Evolutionary conservation across 2,888 invertebrate species (phyloP).

Genomic region (Stictocephala bisonia): DNA sequence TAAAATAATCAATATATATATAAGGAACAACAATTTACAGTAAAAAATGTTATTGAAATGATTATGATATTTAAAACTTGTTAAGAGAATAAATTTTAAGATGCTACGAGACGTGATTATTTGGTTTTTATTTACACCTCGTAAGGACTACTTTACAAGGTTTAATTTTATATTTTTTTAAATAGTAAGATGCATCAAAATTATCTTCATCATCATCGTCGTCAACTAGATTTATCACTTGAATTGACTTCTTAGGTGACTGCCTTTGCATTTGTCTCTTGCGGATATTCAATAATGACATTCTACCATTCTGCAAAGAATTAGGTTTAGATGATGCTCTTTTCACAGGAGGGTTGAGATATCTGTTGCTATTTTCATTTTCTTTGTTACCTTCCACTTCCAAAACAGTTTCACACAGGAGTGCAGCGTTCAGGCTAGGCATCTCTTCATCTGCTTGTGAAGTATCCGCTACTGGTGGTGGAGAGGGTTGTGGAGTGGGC

Average conservation of each 20-base stretch:
- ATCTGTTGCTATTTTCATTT: not conserved
- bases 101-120: too few species aligned
- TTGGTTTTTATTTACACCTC: too few species aligned
- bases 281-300: not conserved
- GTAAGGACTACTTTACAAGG: slow-evolving; percentile 6
- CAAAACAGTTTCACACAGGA: slow-evolving; percentile 13
- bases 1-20: too few species aligned
- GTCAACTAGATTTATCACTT: not conserved
- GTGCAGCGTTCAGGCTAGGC: not conserved
- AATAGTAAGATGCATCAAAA: not conserved
- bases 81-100: too few species aligned
- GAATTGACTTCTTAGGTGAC: not conserved
- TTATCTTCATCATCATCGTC: not conserved
- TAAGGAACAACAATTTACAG: too few species aligned
- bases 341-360: not conserved
- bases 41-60: too few species aligned
- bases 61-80: too few species aligned
- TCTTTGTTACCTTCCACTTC: slow-evolving; percentile 12
- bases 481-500: too few species aligned
- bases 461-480: too few species aligned
- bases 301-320: not conserved
- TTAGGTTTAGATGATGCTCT: not conserved
- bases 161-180: slow-evolving; percentile 1
- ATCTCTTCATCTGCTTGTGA: slow-evolving; percentile 1
- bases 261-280: not conserved